These are phyloP conservation scores for Apodemus sylvaticus DNA, from an alignment of 2,113 vertebrate genomes.

Conservation along the genomic window DNA sequence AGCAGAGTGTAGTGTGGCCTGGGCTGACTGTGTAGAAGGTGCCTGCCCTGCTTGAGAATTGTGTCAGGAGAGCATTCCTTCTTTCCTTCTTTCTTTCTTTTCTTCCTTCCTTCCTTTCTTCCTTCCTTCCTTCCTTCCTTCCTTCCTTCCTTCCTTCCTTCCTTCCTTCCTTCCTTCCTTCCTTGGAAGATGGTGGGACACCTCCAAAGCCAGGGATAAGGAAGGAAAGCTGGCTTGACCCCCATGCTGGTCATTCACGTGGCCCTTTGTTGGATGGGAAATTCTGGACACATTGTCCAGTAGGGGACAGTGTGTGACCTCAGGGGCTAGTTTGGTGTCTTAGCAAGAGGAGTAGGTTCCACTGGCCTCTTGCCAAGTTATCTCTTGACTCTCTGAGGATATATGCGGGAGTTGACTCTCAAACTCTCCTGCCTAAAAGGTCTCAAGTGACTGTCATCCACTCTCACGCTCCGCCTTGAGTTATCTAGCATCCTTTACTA, in stretches of 20 bases:
- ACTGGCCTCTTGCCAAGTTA: neutral
- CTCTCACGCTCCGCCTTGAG: neutral
- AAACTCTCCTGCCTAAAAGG: neutral
- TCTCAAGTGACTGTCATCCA: neutral
- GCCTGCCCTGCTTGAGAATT: neutral
- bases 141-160: too few relatives aligned
- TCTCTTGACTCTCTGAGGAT: neutral
- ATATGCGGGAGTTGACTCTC: neutral
- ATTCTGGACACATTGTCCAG: neutral
- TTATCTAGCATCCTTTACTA: neutral
- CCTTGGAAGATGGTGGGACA: neutral
- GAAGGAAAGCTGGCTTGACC: neutral
- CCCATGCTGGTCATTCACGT: neutral
- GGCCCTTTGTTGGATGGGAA: neutral
- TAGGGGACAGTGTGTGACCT: neutral
- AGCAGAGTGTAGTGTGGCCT: neutral
- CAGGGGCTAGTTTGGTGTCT: neutral
- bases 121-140: too few relatives aligned
- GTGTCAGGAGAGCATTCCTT: neutral
- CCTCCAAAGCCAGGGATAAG: conserved; percentile 34
- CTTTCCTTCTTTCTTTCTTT: too few relatives aligned
- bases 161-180: neutral
- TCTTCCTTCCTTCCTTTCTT: too few relatives aligned
- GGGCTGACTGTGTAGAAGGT: neutral
- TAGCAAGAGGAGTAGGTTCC: neutral